A percentile compares a stretch with the other conserved stretches of the same genome.
These are phyloP conservation scores for Cryptotermes secundus DNA, from an alignment of 1,140 invertebrate species.

Conservation along the genomic window DNA sequence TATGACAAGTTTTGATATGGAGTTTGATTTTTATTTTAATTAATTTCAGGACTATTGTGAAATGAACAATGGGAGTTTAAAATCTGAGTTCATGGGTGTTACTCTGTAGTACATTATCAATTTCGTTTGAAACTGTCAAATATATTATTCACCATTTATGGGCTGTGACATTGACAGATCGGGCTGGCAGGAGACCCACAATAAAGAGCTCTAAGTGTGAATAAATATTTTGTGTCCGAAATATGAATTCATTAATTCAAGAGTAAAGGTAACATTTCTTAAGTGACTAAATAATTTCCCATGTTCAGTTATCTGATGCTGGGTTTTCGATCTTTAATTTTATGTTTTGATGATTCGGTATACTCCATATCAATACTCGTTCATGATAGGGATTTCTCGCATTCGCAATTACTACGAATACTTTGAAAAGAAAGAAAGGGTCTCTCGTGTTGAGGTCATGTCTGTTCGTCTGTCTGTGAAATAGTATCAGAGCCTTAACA, in stretches of 20 bases:
- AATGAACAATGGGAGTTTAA: neutral
- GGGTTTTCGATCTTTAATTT: neutral
- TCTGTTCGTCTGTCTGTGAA: too few relatives aligned
- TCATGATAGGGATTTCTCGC: too few relatives aligned
- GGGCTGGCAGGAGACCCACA: neutral
- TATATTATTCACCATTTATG: slow-evolving; percentile 4
- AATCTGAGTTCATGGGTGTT: neutral
- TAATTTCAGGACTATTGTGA: neutral
- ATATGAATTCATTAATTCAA: slow-evolving; percentile 13
- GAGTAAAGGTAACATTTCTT: neutral
- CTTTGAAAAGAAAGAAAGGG: too few relatives aligned
- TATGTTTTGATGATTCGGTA: too few relatives aligned
- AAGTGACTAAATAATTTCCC: neutral
- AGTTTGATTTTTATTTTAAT: neutral
- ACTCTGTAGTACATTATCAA: neutral
- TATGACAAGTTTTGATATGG: neutral
- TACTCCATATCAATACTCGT: too few relatives aligned
- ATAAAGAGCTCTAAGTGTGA: neutral
- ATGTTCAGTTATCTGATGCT: neutral
- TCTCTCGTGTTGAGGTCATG: too few relatives aligned
- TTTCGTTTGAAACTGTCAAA: neutral
- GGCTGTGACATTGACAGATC: neutral
- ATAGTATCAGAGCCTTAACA: too few relatives aligned
- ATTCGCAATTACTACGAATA: too few relatives aligned
- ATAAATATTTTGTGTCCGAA: neutral